These are phyloP conservation scores for Telmatochromis brichardi DNA, from an alignment of 2,113 vertebrate genomes.

Conservation along the genomic window DNA sequence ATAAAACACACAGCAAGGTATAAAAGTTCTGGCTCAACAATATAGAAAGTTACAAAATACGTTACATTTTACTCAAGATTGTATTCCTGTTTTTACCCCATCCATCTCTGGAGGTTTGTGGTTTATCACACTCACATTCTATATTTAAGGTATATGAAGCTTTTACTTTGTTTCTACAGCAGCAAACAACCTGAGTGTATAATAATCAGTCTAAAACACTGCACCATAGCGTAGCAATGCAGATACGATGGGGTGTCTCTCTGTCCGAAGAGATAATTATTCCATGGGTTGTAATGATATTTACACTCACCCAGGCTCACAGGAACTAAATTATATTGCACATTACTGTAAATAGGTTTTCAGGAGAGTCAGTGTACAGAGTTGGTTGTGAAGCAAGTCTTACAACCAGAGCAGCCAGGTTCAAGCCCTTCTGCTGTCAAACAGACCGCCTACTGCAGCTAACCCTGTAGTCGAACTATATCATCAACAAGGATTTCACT, in stretches of 20 bases:
- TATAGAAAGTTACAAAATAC: neutral
- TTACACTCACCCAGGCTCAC: neutral
- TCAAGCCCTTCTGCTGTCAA: neutral
- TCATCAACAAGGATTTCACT: neutral
- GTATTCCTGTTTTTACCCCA: neutral
- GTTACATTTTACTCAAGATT: neutral
- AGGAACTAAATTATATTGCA: neutral
- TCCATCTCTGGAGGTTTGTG: neutral
- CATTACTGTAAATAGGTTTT: constrained; percentile 2
- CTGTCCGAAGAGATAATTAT: neutral
- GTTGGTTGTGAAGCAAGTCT: neutral
- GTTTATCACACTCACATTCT: neutral
- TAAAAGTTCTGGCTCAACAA: neutral
- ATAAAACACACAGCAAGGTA: neutral
- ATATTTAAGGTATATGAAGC: neutral
- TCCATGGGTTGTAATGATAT: neutral
- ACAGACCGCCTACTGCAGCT: neutral
- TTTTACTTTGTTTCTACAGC: neutral
- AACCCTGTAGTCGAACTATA: neutral
- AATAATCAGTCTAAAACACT: neutral
- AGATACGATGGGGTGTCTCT: neutral
- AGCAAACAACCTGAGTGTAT: neutral
- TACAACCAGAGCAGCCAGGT: neutral
- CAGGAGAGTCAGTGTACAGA: neutral
- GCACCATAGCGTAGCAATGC: neutral